A percentile compares a stretch with the other conserved stretches of the same genome.
phyloP scores from a whole-genome alignment of 1,140 invertebrate species.

The Anthonomus grandis region DNA sequence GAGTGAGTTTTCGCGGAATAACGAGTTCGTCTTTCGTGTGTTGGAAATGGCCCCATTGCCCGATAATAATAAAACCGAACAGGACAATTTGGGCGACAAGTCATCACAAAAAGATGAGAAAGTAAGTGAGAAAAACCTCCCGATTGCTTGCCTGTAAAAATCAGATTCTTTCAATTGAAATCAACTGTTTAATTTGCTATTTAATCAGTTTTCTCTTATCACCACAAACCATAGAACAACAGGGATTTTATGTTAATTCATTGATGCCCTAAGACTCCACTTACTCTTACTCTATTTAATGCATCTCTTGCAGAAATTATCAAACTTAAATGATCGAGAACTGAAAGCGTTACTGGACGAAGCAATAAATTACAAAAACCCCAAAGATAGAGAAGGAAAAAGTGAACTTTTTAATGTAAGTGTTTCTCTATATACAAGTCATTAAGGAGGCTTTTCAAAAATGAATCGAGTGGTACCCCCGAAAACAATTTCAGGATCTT shows the following conservation, averaged over 20 bases:
- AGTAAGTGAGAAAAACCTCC: constrained; percentile 30
- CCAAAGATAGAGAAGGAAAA: constrained; percentile 73
- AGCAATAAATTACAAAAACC: constrained; percentile 71
- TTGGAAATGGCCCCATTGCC: constrained; percentile 67
- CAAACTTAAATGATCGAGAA: constrained; percentile 64
- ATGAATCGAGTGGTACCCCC: no score
- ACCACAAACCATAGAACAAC: no score
- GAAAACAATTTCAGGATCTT: constrained; percentile 52
- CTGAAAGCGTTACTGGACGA: constrained; percentile 69
- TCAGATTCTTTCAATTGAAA: background rate
- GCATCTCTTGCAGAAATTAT: constrained; percentile 34
- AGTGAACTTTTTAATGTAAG: constrained; percentile 70
- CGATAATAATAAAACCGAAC: constrained; percentile 60
- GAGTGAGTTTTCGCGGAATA: no score
- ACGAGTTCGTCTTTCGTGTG: no score
- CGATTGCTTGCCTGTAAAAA: background rate
- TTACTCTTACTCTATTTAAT: no score
- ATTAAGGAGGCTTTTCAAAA: no score
- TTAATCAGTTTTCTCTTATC: no score
- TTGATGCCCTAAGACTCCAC: no score
- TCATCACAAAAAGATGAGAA: constrained; percentile 34
- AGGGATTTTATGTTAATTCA: no score
- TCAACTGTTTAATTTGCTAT: background rate
- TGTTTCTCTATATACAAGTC: no score
- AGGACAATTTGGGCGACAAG: constrained; percentile 24